Base-by-base conservation (phyloP, 2,888 invertebrate genomes). In the Trissolcus brochymenae region DNA sequence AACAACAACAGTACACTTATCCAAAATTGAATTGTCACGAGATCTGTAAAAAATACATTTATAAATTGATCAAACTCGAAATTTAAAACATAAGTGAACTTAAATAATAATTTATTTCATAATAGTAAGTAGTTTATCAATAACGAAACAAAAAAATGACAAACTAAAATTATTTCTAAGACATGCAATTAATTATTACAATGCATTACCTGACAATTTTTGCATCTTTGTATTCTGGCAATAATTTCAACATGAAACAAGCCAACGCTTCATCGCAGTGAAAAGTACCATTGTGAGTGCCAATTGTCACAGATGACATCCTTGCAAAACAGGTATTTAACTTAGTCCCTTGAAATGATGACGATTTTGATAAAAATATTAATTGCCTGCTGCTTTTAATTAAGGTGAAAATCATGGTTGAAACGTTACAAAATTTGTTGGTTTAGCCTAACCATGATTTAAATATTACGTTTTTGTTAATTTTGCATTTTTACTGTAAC, bases 211-310 rank as follows among this genome's bases (percentile, higher is more conserved):
- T 90, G 6, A 97, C 88, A 72, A 99, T 95, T 80, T 92, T 91
- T 0, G 98, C 95, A 89, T 96, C 92, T 83, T 93, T 92, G 88
- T 94, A 98, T 81, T 93, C 91, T 0, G 96, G 95, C 4, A 98
- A 89, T 59, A 92, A 91, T 86, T 94, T 95, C 16, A 99, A 91
- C 94, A 99, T 93, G 85, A 92, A 96, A 88, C 98, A 98, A 0
- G 98, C 99, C n/a, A 99, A 90, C 0, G 94, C 95, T 89, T 98
- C 98, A 87, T 98, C 98, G 85, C 97, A 97, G 89, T 98, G 98
- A 87, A 98, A 98, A 0, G 92, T 91, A 0, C 98, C 98, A 91
- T 93, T 91, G 82, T 95, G 95, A 0, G 95, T 95, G 6, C 94
- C 95, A 75, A 95, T 94, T 85, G 86, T 90, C 64, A 90, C 85